Conservation (phyloP, 2,888 invertebrate genomes). For the Eupelmus urozonus region DNA sequence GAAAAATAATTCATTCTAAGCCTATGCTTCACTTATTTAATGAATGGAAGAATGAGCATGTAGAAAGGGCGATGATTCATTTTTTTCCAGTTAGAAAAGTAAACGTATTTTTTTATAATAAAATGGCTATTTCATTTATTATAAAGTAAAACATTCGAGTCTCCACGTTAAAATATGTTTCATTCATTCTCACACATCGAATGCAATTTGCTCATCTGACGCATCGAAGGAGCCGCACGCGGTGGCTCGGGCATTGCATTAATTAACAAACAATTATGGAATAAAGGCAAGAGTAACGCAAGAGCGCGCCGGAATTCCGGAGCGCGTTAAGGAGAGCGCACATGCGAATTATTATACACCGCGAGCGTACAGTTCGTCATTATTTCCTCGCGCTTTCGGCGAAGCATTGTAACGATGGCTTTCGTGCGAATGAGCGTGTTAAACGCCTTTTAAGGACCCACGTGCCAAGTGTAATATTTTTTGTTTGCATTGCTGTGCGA, state of each 20-base stretch:
- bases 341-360: slow-evolving; percentile 1
- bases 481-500: background rate
- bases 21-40: too few species aligned
- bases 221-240: too few species aligned
- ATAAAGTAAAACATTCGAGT: too few species aligned
- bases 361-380: background rate
- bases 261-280: slow-evolving; percentile 43
- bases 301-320: slow-evolving; percentile 36
- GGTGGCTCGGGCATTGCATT: slow-evolving; percentile 2
- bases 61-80: too few species aligned
- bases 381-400: background rate
- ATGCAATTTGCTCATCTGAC: too few species aligned
- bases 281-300: slow-evolving; percentile 44
- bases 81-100: too few species aligned
- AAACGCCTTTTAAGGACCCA: slow-evolving; percentile 26
- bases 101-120: too few species aligned
- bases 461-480: background rate
- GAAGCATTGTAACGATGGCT: background rate
- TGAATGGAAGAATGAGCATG: too few species aligned
- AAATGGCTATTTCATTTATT: too few species aligned
- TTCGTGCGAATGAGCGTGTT: slow-evolving; percentile 3
- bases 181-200: background rate
- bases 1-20: too few species aligned
- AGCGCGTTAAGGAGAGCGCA: background rate
- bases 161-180: background rate